Conservation (phyloP, 2,888 invertebrate genomes). For the Amphipoea lucens region DNA sequence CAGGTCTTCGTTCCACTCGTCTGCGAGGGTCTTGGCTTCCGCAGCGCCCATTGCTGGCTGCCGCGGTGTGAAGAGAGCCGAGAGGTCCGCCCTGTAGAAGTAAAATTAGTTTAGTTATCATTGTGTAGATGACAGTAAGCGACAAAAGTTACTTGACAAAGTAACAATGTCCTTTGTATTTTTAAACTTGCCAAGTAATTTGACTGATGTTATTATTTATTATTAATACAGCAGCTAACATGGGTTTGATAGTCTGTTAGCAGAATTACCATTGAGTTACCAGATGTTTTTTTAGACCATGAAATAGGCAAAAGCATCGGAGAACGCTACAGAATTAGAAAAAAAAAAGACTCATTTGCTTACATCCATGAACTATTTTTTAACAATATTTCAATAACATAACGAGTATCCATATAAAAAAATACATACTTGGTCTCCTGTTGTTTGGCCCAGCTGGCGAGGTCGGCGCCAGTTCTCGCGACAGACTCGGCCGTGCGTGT, state of each 20-base stretch:
- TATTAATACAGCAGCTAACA: background rate
- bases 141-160: background rate
- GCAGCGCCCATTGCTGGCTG: conserved; percentile 96
- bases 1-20: conserved; percentile 99
- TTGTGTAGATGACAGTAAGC: background rate
- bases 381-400: background rate
- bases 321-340: background rate
- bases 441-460: conserved; percentile 96
- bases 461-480: conserved; percentile 98
- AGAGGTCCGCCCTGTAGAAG: conserved; percentile 94
- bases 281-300: background rate
- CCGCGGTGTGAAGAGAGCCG: conserved; percentile 98
- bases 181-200: background rate
- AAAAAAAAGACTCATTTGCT: too few relatives aligned
- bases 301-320: background rate
- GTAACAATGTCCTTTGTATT: too few relatives aligned
- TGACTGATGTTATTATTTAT: background rate
- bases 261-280: background rate
- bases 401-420: background rate
- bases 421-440: conserved; percentile 94
- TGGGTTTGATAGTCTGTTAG: background rate
- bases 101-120: background rate
- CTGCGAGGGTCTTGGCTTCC: conserved; percentile 96
- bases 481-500: conserved; percentile 99
- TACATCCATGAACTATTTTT: too few relatives aligned